Evolutionary conservation across 2,113 vertebrate genomes (phyloP).

Genomic region (Nothobranchius furzeri): DNA sequence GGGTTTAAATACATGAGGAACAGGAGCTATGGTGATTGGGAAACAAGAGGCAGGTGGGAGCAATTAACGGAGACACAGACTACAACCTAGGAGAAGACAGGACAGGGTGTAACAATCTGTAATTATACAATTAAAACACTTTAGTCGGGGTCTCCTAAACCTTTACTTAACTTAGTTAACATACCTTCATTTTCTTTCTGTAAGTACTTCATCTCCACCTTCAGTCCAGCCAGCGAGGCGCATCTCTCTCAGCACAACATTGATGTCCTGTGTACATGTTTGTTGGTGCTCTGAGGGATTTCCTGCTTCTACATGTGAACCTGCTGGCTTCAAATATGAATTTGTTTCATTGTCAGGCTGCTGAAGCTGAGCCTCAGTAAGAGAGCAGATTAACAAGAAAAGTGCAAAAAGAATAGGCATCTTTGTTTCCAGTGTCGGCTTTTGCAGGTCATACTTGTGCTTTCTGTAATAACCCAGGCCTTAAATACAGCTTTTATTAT

Average conservation of each 20-base stretch:
- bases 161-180: too few species aligned
- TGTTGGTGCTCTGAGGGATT: neutral
- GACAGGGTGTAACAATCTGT: too few species aligned
- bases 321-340: constrained; percentile 1
- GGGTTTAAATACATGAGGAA: too few species aligned
- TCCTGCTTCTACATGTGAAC: neutral
- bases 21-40: too few species aligned
- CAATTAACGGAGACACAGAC: too few species aligned
- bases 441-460: neutral
- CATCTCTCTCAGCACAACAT: constrained; percentile 51
- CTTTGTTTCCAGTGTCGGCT: neutral
- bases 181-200: too few species aligned
- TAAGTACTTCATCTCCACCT: too few species aligned
- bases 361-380: constrained; percentile 9
- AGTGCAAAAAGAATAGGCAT: neutral
- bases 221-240: constrained; percentile 35
- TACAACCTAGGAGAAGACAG: too few species aligned
- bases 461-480: neutral
- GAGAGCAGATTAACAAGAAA: constrained; percentile 27
- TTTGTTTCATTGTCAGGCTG: constrained; percentile 13
- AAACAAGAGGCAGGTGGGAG: too few species aligned
- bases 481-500: too few species aligned
- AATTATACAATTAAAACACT: too few species aligned
- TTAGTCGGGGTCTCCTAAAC: too few species aligned
- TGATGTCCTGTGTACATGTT: constrained; percentile 31